Evolutionary conservation across 2,113 vertebrate genomes (phyloP), one percentile per base, ranked within the genome.

Genomic region (Engraulis encrasicolus): DNA sequence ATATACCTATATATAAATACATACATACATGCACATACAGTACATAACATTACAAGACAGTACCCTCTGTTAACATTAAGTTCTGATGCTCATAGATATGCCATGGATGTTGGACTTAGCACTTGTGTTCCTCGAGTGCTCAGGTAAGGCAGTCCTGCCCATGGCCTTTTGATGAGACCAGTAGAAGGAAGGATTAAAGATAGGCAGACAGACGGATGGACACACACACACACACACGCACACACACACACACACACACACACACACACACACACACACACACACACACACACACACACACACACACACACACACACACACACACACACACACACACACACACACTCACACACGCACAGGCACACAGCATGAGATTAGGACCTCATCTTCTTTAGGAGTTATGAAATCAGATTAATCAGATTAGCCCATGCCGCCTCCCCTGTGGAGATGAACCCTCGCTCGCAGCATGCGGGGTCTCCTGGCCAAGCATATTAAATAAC

Each of bases 401-500:
- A 92, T 90, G 87, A 94, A 94, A n/a, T n/a, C n/a, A n/a, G n/a
- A n/a, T n/a, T n/a, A n/a, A 94, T 93, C 88, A 93, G 91, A 93
- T 93, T 92, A 93, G 61, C 71, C 79, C 79, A 81, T n/a, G n/a
- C n/a, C n/a, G 87, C 87, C 84, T 82, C 78, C 87, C 80, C 50
- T 45, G 82, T 85, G 79, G 83, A 50, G 90, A 90, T 80, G 91
- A 89, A 89, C 89, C 66, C 66, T 34, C 6, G 15, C n/a, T n/a
- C n/a, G n/a, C n/a, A n/a, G n/a, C n/a, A n/a, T 12, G 66, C 31
- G 20, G 37, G 3, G 23, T 48, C 58, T 52, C 79, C 49, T 36
- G 36, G 37, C 19, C 66, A 74, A 74, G 27, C 27, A 12, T 31
- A 34, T 74, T 74, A 74, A 74, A 74, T 74, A 31, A 74, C 12